These are phyloP conservation scores for Falco novaeseelandiae DNA, from an alignment of 2,797 vertebrate genomes.

Conservation along the genomic window DNA sequence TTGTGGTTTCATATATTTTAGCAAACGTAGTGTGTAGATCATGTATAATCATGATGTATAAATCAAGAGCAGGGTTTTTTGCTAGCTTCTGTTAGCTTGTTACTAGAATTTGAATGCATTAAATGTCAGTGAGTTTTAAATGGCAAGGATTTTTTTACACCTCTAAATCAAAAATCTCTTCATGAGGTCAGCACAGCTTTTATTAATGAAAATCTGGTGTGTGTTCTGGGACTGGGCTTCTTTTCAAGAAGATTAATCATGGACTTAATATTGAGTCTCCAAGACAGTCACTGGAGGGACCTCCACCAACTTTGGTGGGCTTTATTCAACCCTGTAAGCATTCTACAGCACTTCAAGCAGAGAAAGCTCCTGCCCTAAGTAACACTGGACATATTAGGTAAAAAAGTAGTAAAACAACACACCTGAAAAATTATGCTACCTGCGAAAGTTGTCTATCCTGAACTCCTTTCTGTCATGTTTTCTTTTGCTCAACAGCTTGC, in stretches of 20 bases:
- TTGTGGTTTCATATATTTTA: not conserved
- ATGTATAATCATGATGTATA: not conserved
- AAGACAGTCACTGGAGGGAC: not conserved
- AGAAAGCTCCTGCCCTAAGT: not conserved
- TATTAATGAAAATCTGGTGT: not conserved
- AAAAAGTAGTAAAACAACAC: not conserved
- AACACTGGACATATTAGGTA: not conserved
- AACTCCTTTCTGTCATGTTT: not conserved
- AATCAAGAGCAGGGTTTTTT: not conserved
- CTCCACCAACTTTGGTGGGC: not conserved
- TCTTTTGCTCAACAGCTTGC: conserved; percentile 81
- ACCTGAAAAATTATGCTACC: not conserved
- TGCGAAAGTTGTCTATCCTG: not conserved
- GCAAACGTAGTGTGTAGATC: not conserved
- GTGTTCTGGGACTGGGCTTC: not conserved
- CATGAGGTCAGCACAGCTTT: not conserved
- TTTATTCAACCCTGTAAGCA: not conserved
- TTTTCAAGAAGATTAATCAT: not conserved
- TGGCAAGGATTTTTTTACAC: not conserved
- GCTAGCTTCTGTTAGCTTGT: not conserved
- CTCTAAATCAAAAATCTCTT: not conserved
- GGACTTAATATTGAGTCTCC: not conserved
- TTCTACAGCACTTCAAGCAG: not conserved
- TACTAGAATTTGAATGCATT: not conserved
- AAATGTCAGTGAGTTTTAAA: not conserved